phyloP scores from a whole-genome alignment of 1,140 invertebrate genomes.

The Brachionus paranguensis region DNA sequence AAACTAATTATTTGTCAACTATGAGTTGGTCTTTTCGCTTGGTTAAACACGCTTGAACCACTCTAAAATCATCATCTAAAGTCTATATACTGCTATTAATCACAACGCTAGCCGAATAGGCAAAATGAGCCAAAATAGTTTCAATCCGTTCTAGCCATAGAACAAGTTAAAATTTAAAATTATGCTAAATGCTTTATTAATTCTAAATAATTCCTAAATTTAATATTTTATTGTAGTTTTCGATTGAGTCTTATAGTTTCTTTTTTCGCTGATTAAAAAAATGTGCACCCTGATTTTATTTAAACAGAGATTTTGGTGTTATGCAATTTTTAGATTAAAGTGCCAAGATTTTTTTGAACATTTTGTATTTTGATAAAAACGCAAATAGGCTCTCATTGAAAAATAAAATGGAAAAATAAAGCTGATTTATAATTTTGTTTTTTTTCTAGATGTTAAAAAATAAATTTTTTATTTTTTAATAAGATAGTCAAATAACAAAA shows the following conservation, averaged over 20 bases:
- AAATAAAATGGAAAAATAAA: neutral
- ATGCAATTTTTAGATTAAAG: too few species aligned
- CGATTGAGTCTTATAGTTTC: neutral
- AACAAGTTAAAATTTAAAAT: neutral
- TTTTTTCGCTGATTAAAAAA: too few species aligned
- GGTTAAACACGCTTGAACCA: neutral
- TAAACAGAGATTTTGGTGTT: too few species aligned
- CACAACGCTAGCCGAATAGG: neutral
- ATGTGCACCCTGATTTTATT: too few species aligned
- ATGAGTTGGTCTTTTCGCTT: neutral
- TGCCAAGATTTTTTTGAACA: too few species aligned
- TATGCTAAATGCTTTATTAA: neutral
- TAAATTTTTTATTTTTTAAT: too few species aligned
- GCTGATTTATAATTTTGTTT: neutral
- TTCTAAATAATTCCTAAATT: neutral
- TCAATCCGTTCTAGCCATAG: neutral
- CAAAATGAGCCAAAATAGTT: neutral
- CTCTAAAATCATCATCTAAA: neutral
- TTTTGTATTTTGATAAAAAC: too few species aligned
- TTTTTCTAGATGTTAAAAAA: neutral
- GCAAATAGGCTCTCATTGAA: too few species aligned
- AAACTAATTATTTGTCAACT: neutral
- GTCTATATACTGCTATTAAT: neutral
- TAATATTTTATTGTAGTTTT: neutral
- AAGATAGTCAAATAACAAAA: too few species aligned